A percentile compares a stretch with the other conserved stretches of the same genome.
phyloP scores from a whole-genome alignment of 2,888 invertebrate species.

The Synanthedon myopaeformis region DNA sequence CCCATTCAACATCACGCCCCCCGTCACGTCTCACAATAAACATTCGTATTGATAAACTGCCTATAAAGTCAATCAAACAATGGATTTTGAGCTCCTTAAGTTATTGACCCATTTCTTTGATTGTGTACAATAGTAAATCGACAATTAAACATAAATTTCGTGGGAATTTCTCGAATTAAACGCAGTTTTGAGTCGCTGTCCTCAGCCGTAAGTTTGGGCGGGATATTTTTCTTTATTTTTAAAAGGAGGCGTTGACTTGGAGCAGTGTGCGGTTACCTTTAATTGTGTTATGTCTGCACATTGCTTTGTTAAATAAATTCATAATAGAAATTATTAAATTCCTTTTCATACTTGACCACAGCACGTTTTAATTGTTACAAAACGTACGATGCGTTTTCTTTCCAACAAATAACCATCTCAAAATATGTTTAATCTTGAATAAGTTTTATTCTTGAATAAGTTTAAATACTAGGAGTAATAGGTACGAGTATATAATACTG shows the following conservation, averaged over 20 bases:
- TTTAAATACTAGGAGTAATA: too few species aligned
- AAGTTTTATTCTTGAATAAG: too few species aligned
- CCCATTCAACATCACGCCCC: constrained; percentile 37
- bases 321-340: constrained; percentile 6
- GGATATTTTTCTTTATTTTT: constrained; percentile 26
- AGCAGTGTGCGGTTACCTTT: constrained; percentile 37
- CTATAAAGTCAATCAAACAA: constrained; percentile 65
- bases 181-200: constrained; percentile 50
- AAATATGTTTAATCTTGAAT: too few species aligned
- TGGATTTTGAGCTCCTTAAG: constrained; percentile 38
- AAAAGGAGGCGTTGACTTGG: constrained; percentile 27
- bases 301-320: constrained; percentile 24
- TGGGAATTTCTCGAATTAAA: constrained; percentile 61
- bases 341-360: too few species aligned
- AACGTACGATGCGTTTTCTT: too few species aligned
- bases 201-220: constrained; percentile 43
- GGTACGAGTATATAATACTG: too few species aligned
- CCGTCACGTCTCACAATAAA: constrained; percentile 28
- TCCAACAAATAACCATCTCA: too few species aligned
- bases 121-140: constrained; percentile 50
- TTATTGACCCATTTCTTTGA: constrained; percentile 67
- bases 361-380: too few species aligned
- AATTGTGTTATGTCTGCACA: constrained; percentile 27
- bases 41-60: constrained; percentile 61
- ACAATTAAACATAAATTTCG: constrained; percentile 65